Evolutionary conservation across 2,113 vertebrate species (phyloP).

Genomic region (Hemicordylus capensis): DNA sequence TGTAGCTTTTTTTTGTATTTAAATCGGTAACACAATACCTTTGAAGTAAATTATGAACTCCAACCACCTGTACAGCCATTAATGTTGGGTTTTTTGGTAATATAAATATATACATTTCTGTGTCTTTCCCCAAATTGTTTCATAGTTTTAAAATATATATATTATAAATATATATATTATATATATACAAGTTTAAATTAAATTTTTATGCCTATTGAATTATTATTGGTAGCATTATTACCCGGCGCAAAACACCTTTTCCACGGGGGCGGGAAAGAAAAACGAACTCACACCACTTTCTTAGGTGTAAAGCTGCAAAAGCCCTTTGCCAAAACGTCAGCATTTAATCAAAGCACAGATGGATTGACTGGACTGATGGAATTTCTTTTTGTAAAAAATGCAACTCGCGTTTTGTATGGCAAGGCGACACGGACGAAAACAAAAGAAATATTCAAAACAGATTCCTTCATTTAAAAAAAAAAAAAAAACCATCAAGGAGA

Average conservation of each 20-base stretch:
- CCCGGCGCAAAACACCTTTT: neutral
- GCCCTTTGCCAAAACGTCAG: slow-evolving; percentile 76
- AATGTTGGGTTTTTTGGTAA: slow-evolving; percentile 74
- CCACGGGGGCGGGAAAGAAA: neutral
- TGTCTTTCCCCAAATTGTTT: slow-evolving; percentile 83
- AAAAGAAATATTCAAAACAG: slow-evolving; percentile 36
- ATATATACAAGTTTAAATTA: slow-evolving; percentile 81
- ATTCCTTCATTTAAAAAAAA: too few relatives aligned
- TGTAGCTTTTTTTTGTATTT: slow-evolving; percentile 99
- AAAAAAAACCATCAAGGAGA: too few relatives aligned
- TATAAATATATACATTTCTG: slow-evolving; percentile 86
- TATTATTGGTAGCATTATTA: neutral
- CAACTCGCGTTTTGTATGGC: slow-evolving; percentile 28
- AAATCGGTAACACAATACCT: slow-evolving; percentile 99
- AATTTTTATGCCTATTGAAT: slow-evolving; percentile 78
- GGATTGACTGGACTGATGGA: too few relatives aligned
- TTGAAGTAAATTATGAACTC: slow-evolving; percentile 99
- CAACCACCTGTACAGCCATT: slow-evolving; percentile 91
- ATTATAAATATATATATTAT: slow-evolving; percentile 61
- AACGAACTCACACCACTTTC: slow-evolving; percentile 61
- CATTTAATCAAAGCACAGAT: slow-evolving; percentile 70
- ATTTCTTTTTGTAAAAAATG: slow-evolving; percentile 50
- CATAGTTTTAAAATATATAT: slow-evolving; percentile 77
- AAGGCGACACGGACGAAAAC: neutral
- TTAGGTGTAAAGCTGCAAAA: slow-evolving; percentile 67